Conservation (phyloP, 2,113 vertebrate genomes). For the Baryphthengus martii region DNA sequence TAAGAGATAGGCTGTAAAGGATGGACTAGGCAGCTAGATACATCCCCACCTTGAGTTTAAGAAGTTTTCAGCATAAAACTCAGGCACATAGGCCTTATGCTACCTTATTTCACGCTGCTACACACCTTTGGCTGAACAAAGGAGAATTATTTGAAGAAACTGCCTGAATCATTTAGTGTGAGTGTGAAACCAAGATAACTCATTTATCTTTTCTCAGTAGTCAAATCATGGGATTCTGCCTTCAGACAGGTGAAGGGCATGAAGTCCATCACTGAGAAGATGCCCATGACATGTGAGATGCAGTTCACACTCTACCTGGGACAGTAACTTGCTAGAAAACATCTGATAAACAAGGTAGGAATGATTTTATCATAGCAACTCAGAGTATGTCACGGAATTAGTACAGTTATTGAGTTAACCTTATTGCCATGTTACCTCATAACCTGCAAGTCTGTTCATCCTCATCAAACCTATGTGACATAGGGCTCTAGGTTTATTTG, state of each 20-base stretch:
- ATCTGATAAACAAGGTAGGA: background rate
- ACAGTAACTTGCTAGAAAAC: background rate
- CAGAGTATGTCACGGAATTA: background rate
- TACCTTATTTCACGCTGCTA: background rate
- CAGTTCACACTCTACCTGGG: background rate
- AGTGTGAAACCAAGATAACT: background rate
- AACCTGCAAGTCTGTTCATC: background rate
- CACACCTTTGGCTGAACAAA: background rate
- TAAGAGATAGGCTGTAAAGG: background rate
- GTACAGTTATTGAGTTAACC: background rate
- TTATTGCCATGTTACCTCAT: background rate
- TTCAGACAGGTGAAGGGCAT: background rate
- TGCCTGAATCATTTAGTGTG: background rate
- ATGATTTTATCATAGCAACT: background rate
- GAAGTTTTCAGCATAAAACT: background rate
- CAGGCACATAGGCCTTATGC: background rate
- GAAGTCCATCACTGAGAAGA: background rate
- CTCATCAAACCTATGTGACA: background rate
- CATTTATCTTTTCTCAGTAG: background rate
- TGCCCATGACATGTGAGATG: background rate
- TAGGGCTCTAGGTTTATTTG: background rate
- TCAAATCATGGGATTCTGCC: background rate
- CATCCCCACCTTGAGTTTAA: background rate
- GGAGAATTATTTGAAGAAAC: background rate
- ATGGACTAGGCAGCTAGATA: background rate